Evolutionary conservation across 2,797 vertebrate species (phyloP).

Genomic region (Sciaenops ocellatus): DNA sequence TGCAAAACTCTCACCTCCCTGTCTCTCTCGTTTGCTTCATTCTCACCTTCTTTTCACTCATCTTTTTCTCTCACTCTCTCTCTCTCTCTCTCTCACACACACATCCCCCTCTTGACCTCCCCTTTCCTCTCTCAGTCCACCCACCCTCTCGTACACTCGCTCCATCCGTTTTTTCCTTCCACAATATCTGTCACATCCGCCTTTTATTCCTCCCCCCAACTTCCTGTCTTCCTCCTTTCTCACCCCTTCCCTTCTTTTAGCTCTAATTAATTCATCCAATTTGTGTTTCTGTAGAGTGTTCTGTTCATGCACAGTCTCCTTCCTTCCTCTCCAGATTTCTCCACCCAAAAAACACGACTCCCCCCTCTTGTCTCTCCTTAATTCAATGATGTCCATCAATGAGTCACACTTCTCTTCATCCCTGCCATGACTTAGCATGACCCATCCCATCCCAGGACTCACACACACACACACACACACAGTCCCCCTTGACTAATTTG

Average conservation of each 20-base stretch:
- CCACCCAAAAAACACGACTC: slow-evolving; percentile 22
- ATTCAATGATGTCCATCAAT: slow-evolving; percentile 45
- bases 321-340: slow-evolving; percentile 27
- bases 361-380: not conserved
- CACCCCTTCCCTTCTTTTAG: not conserved
- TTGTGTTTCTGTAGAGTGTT: slow-evolving; percentile 12
- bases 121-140: slow-evolving; percentile 7
- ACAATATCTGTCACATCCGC: not conserved
- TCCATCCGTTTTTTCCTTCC: not conserved
- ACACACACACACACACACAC: slow-evolving; percentile 17
- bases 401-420: slow-evolving; percentile 52
- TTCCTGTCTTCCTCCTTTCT: not conserved
- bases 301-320: slow-evolving; percentile 4
- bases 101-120: not conserved
- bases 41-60: slow-evolving; percentile 26
- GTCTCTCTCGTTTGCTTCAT: slow-evolving; percentile 17
- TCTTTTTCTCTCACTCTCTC: not conserved
- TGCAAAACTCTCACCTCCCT: slow-evolving; percentile 33
- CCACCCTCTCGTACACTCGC: not conserved
- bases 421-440: slow-evolving; percentile 28
- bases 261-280: not conserved
- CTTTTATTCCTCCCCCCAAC: slow-evolving; percentile 12
- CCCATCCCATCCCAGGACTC: not conserved
- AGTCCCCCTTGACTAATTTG: slow-evolving; percentile 29
- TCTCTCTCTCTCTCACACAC: not conserved